A percentile compares a stretch with the other conserved stretches of the same genome.
Conservation (phyloP, 1,140 invertebrate genomes). For the Euwallacea similis region DNA sequence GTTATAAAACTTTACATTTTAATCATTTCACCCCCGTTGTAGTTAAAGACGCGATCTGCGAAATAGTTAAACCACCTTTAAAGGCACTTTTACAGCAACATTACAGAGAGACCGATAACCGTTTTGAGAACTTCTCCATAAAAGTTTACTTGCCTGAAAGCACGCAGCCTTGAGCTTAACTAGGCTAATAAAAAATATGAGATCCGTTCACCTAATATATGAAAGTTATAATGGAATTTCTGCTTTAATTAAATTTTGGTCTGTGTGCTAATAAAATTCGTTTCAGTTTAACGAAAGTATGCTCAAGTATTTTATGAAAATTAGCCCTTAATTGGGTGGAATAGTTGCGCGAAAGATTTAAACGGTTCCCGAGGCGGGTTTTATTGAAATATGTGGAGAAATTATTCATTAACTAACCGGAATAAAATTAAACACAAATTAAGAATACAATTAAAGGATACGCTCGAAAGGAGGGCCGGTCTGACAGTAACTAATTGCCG, state of each 20-base stretch:
- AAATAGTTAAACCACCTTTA: conserved; percentile 11
- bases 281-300: not conserved
- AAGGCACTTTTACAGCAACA: conserved; percentile 6
- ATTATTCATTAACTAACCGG: conserved; percentile 3
- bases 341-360: too few species aligned
- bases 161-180: conserved; percentile 6
- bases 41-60: conserved; percentile 7
- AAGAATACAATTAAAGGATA: conserved; percentile 23
- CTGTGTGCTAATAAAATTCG: conserved; percentile 4
- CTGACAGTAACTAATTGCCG: conserved; percentile 27
- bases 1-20: not conserved
- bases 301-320: not conserved
- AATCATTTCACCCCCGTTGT: not conserved
- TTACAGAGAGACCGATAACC: conserved; percentile 7
- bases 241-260: conserved; percentile 10
- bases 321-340: too few species aligned
- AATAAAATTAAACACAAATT: conserved; percentile 35
- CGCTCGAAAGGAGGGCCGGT: conserved; percentile 20
- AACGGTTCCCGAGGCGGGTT: too few species aligned
- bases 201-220: conserved; percentile 7
- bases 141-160: not conserved
- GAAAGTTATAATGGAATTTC: conserved; percentile 16
- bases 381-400: too few species aligned
- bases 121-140: conserved; percentile 2
- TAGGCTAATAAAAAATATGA: conserved; percentile 7